phyloP scores from a whole-genome alignment of 2,888 invertebrate genomes.

The Cancer borealis region DNA sequence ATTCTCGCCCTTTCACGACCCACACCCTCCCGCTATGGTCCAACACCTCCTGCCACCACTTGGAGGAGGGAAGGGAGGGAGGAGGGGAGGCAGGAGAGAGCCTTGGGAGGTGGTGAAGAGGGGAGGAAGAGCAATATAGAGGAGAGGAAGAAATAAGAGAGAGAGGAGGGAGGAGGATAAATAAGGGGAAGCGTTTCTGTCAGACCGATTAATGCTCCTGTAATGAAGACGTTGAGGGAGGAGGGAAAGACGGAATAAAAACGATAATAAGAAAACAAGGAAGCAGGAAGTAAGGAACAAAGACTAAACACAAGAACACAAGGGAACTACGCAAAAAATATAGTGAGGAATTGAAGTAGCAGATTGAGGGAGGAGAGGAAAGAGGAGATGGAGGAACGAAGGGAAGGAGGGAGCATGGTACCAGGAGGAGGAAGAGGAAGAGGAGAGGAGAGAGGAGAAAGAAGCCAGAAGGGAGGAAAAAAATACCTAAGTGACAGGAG shows the following conservation, averaged over 20 bases:
- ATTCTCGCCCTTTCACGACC: constrained; percentile 68
- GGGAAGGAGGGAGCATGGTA: background rate
- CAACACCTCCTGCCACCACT: constrained; percentile 44
- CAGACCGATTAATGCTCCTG: background rate
- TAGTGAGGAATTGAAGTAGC: background rate
- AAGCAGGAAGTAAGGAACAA: background rate
- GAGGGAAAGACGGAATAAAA: background rate
- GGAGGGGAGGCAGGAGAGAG: background rate
- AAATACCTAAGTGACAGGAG: background rate
- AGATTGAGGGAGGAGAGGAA: background rate
- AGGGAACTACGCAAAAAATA: background rate
- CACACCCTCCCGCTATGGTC: constrained; percentile 57
- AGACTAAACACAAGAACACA: background rate
- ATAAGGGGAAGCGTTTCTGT: background rate
- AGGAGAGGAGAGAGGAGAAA: background rate
- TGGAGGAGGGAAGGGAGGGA: background rate
- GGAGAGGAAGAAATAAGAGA: background rate
- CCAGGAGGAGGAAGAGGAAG: background rate
- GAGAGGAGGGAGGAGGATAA: background rate
- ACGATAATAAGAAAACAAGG: background rate
- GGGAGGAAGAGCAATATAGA: background rate
- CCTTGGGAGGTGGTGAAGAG: background rate
- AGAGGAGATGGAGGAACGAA: background rate
- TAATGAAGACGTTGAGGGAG: constrained; percentile 24
- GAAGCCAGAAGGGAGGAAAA: constrained; percentile 23